Conservation (phyloP, 2,797 vertebrate genomes). For the Manis pentadactyla region DNA sequence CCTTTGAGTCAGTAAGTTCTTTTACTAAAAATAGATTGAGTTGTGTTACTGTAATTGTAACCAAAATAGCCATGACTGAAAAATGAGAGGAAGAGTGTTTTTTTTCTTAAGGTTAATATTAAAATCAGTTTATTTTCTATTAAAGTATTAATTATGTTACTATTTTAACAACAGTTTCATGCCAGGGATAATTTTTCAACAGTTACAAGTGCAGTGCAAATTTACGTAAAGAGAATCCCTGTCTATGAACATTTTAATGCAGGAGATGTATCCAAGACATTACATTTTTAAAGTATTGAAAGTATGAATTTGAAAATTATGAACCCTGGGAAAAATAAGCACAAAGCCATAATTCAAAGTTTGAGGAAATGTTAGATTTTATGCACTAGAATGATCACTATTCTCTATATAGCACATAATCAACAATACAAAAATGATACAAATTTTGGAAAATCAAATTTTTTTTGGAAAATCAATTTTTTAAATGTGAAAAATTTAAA, state of each 20-base stretch:
- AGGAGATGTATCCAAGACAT: neutral
- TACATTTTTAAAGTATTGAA: neutral
- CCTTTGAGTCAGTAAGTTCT: neutral
- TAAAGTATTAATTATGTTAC: neutral
- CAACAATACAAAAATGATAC: neutral
- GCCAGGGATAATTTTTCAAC: neutral
- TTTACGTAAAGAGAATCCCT: neutral
- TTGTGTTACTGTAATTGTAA: neutral
- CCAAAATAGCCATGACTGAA: neutral
- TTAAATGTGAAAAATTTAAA: conserved; percentile 3
- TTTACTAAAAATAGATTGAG: neutral
- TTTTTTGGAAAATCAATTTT: too few relatives aligned
- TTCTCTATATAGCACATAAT: neutral
- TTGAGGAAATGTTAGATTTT: neutral
- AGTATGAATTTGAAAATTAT: neutral
- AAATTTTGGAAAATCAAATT: neutral
- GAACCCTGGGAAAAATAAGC: neutral
- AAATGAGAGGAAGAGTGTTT: neutral
- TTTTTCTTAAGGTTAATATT: neutral
- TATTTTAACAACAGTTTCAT: neutral
- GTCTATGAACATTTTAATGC: neutral
- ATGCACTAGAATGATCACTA: neutral
- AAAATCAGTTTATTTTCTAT: neutral
- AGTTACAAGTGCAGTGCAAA: neutral
- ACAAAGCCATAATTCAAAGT: neutral